phyloP scores from a whole-genome alignment of 2,888 invertebrate species.

The Lysandra coridon region DNA sequence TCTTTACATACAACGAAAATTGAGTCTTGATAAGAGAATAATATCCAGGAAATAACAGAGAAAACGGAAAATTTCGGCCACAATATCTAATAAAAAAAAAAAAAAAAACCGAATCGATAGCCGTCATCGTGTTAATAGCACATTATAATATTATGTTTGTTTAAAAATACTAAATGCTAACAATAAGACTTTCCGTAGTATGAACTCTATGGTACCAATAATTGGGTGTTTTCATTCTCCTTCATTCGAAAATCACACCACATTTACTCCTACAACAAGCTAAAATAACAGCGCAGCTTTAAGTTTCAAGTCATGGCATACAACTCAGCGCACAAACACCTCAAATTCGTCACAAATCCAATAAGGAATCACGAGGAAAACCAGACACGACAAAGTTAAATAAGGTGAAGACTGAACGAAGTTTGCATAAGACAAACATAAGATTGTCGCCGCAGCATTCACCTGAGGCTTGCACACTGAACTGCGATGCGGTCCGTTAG shows the following conservation, averaged over 20 bases:
- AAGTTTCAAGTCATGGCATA: not conserved
- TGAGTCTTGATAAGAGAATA: too few relatives aligned
- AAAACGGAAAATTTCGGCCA: too few relatives aligned
- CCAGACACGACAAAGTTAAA: not conserved
- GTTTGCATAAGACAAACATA: not conserved
- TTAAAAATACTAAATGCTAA: too few relatives aligned
- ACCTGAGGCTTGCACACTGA: not conserved
- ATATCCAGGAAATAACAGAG: too few relatives aligned
- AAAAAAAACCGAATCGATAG: too few relatives aligned
- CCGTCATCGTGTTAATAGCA: too few relatives aligned
- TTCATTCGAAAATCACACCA: not conserved
- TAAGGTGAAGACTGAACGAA: slow-evolving; percentile 1
- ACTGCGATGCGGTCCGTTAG: not conserved
- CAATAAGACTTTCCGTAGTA: too few relatives aligned
- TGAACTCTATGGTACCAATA: not conserved
- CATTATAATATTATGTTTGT: too few relatives aligned
- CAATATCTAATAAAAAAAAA: too few relatives aligned
- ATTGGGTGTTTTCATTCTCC: too few relatives aligned
- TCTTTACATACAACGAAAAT: too few relatives aligned
- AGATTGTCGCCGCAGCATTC: not conserved
- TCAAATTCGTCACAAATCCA: not conserved
- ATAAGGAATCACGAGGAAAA: not conserved
- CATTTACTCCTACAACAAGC: not conserved
- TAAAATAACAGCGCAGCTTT: not conserved
- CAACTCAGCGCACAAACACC: not conserved